Evolutionary conservation across 2,888 invertebrate species (phyloP), one percentile per base, ranked within the genome.

Genomic region (Philereme transversata): DNA sequence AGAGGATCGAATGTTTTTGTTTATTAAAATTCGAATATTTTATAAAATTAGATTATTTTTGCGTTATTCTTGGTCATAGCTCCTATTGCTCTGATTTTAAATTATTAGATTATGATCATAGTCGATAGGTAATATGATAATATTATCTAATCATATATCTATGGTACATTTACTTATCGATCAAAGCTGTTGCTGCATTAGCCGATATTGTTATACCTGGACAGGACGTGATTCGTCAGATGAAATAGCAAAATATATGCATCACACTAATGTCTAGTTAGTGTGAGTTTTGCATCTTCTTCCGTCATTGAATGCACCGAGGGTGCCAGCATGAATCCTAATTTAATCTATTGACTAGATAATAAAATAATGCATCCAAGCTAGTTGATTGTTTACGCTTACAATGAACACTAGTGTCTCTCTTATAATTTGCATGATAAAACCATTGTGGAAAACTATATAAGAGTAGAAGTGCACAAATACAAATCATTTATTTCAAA

Each of bases 321-420:
- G 45, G 62, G 52, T 62, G 62, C 62, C 59, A 56, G 56, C 55
- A 56, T 55, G 58, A 63, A 63, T 59, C 55, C 62, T 50, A 41
- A 63, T 58, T 58, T 45, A 51, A 56, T 59, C 51, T 52, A 58
- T 62, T 48, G 51, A 62, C 55, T 56, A 41, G 44, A 55, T 56
- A 44, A 56, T 48, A 51, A 9, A 55, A 43, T 55, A 51, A 51
- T 41, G 33, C 36, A 52, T 50, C 38, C 38, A 5, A 46, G 56
- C 45, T 59, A 63, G 63, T 63, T 57, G 55, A 60, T 57, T 63
- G 56, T 59, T 50, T 41, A 59, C 56, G 41, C 56, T 59, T 50
- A 56, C 47, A 59, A 50, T 50, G 59, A 53, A 36, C 59, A 56
- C 56, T 53, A 53, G 63, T 63, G 59, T 58, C 9, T 48, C 47